Evolutionary conservation across 64 coral and sea anemone genomes (phyloP).

Genomic region (Actinia tenebrosa): DNA sequence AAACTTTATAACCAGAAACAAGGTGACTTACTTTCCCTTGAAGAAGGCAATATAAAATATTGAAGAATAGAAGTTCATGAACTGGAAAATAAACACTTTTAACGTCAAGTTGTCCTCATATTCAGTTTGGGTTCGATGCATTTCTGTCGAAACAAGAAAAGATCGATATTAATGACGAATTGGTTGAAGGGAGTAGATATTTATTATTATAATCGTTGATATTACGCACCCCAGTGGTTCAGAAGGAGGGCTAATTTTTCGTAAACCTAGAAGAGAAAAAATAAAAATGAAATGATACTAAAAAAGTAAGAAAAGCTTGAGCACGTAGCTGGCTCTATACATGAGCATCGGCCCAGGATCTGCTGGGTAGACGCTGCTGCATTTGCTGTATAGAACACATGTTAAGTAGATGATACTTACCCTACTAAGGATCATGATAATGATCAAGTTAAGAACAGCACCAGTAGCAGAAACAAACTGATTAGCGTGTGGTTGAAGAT

Average conservation of each 20-base stretch:
- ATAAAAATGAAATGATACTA: not conserved
- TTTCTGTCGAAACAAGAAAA: constrained; percentile 55
- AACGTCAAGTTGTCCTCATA: constrained; percentile 91
- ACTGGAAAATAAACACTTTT: constrained; percentile 94
- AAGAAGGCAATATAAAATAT: constrained; percentile 95
- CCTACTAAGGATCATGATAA: constrained; percentile 98
- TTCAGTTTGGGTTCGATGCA: constrained; percentile 94
- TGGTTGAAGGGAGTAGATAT: too few relatives aligned
- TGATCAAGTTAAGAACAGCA: constrained; percentile 92
- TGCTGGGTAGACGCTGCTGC: too few relatives aligned
- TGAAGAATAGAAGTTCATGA: constrained; percentile 85
- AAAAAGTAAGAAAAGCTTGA: not conserved
- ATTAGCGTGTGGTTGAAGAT: constrained; percentile 75
- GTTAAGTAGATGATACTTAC: constrained; percentile 12
- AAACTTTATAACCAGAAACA: too few relatives aligned
- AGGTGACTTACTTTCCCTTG: constrained; percentile 88
- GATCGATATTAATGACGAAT: not conserved
- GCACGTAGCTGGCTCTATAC: too few relatives aligned
- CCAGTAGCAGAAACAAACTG: constrained; percentile 81
- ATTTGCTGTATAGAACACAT: too few relatives aligned
- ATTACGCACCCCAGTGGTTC: constrained; percentile 76
- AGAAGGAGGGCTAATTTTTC: constrained; percentile 85
- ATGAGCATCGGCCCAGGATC: too few relatives aligned
- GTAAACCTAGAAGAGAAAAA: constrained; percentile 63
- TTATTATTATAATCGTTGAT: too few relatives aligned